These are phyloP conservation scores for Carpatolechia fugitivella DNA, from an alignment of 2,888 invertebrate genomes.

Conservation along the genomic window DNA sequence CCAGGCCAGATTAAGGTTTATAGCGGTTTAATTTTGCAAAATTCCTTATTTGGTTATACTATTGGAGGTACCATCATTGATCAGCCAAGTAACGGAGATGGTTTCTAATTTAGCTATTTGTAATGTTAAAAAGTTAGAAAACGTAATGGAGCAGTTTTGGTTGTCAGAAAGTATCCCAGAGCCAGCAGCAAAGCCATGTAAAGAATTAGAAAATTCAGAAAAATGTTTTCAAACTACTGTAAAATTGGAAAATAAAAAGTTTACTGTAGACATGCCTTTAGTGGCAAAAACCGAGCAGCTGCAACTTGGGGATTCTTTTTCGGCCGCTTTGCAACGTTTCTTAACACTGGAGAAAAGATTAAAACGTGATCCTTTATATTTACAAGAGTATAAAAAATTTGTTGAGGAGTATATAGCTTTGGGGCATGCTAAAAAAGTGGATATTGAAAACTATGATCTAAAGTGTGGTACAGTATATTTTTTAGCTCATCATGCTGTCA, in stretches of 20 bases:
- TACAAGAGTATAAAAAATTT: constrained; percentile 18
- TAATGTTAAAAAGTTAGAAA: constrained; percentile 19
- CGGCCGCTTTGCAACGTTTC: constrained; percentile 21
- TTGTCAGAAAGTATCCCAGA: constrained; percentile 21
- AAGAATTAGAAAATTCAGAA: constrained; percentile 14
- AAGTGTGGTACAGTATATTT: neutral
- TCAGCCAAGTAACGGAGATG: neutral
- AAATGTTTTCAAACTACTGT: constrained; percentile 11
- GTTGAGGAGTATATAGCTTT: constrained; percentile 19
- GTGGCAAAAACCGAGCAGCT: constrained; percentile 6
- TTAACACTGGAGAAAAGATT: constrained; percentile 16
- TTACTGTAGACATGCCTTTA: constrained; percentile 18
- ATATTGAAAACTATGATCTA: constrained; percentile 13
- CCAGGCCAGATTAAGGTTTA: constrained; percentile 14
- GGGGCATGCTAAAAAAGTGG: constrained; percentile 17
- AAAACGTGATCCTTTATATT: constrained; percentile 9
- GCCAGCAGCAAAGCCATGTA: neutral
- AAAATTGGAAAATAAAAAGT: constrained; percentile 4
- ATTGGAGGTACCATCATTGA: constrained; percentile 15
- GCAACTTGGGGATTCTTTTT: constrained; percentile 22
- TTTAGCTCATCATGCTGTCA: constrained; percentile 11
- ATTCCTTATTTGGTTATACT: constrained; percentile 23
- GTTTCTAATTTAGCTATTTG: constrained; percentile 17
- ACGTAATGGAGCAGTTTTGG: constrained; percentile 28
- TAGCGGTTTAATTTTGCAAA: constrained; percentile 19